A percentile compares a stretch with the other conserved stretches of the same genome.
Evolutionary conservation across 2,888 invertebrate genomes (phyloP).

Genomic region (Parthenolecanium corni): DNA sequence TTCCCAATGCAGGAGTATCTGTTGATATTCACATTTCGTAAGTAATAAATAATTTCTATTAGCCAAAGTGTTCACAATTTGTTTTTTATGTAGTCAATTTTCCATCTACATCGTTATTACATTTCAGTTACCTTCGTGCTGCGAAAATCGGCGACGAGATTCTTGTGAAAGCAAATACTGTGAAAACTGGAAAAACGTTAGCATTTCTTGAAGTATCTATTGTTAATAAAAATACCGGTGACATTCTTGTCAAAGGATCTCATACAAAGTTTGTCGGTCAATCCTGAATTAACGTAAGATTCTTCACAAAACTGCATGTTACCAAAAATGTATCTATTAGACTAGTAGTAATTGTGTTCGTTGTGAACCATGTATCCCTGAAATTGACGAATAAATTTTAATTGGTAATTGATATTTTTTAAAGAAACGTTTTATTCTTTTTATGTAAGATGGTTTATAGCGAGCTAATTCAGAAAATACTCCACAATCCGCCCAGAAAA

Average conservation of each 20-base stretch:
- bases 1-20: conserved; percentile 31
- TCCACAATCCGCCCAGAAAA: neutral
- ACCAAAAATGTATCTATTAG: no score
- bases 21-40: conserved; percentile 34
- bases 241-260: conserved; percentile 63
- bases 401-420: no score
- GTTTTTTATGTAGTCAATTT: no score
- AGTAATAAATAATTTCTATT: conserved; percentile 19
- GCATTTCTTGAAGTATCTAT: conserved; percentile 74
- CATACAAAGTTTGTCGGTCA: conserved; percentile 63
- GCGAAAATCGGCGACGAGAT: conserved; percentile 68
- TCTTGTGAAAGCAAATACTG: conserved; percentile 62
- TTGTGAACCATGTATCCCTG: no score
- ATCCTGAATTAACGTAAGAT: conserved; percentile 2
- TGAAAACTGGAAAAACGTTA: conserved; percentile 62
- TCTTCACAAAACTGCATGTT: neutral
- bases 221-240: conserved; percentile 58
- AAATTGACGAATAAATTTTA: no score
- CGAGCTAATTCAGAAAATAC: neutral
- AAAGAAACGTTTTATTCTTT: no score
- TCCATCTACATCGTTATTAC: neutral
- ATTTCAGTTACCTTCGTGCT: conserved; percentile 60
- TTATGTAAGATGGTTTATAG: neutral
- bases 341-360: no score
- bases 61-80: no score